These are phyloP conservation scores for Astatotilapia flaviijosephi DNA, from an alignment of 2,113 vertebrate species.

Conservation along the genomic window DNA sequence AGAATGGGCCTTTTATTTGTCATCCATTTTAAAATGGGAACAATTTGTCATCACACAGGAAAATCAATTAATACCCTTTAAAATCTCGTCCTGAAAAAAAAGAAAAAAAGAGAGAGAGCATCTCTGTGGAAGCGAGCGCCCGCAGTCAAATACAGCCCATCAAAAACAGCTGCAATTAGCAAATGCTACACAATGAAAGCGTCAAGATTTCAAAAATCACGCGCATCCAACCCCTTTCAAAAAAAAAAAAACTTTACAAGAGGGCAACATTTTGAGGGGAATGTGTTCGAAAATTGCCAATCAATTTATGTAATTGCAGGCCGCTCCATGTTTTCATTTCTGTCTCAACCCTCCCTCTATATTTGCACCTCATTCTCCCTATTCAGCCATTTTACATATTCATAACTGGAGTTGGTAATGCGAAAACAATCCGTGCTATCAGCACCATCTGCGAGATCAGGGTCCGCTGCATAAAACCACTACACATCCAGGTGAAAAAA, in stretches of 20 bases:
- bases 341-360: conserved; percentile 47
- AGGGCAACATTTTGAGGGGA: not conserved
- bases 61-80: not conserved
- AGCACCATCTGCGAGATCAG: conserved; percentile 47
- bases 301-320: not conserved
- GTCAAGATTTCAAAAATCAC: not conserved
- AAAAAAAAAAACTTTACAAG: conserved; percentile 31
- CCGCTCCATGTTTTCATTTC: conserved; percentile 36
- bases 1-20: conserved; percentile 16
- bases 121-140: not conserved
- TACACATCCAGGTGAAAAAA: not conserved
- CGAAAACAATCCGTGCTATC: conserved; percentile 71
- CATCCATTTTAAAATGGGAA: conserved; percentile 22
- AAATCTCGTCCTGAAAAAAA: not conserved
- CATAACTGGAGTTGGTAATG: conserved; percentile 73
- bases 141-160: conserved; percentile 17
- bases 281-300: not conserved
- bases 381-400: conserved; percentile 77
- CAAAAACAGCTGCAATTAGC: conserved; percentile 63
- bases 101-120: not conserved
- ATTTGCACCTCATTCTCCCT: conserved; percentile 65
- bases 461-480: conserved; percentile 18
- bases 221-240: not conserved
- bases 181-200: conserved; percentile 33
- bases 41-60: not conserved